Evolutionary conservation across 2,888 invertebrate species (phyloP).

Genomic region (Lamproptera curius): DNA sequence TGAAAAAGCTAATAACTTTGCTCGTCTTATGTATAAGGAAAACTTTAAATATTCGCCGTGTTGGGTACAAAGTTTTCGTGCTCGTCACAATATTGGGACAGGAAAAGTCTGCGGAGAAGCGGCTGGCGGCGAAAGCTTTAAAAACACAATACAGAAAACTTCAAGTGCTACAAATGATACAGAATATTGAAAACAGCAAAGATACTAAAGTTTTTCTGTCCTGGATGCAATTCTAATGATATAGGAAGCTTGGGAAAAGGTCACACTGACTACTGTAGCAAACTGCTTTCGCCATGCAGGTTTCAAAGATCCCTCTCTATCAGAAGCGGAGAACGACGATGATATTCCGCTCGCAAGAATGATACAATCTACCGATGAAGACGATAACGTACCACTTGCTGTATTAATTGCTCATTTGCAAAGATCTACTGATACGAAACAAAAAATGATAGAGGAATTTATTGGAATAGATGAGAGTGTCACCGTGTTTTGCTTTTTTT

Average conservation of each 20-base stretch:
- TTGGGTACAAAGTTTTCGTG: no score
- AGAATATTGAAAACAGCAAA: no score
- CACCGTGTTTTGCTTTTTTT: no score
- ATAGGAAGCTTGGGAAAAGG: conserved; percentile 33
- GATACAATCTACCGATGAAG: conserved; percentile 28
- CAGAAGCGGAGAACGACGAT: conserved; percentile 27
- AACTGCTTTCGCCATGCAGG: no score
- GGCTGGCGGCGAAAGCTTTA: neutral
- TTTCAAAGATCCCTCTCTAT: conserved; percentile 30
- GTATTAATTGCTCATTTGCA: conserved; percentile 23
- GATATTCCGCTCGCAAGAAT: conserved; percentile 29
- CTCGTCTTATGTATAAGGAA: no score
- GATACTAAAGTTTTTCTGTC: neutral
- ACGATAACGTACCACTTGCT: conserved; percentile 28
- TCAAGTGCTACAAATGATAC: no score
- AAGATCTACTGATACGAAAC: neutral
- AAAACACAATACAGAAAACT: neutral
- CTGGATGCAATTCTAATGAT: conserved; percentile 20
- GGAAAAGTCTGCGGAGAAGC: no score
- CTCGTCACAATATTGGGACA: no score
- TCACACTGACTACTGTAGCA: conserved; percentile 28
- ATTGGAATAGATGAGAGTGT: no score
- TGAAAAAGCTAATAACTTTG: no score
- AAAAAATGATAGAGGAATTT: neutral
- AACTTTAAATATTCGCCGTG: no score